Percentiles rank a stretch among this genome's conserved stretches.
These are phyloP conservation scores for Chondrilla cf. caribensis DNA, from an alignment of 37 sponge, comb jelly and placozoan genomes.

Conservation along the genomic window DNA sequence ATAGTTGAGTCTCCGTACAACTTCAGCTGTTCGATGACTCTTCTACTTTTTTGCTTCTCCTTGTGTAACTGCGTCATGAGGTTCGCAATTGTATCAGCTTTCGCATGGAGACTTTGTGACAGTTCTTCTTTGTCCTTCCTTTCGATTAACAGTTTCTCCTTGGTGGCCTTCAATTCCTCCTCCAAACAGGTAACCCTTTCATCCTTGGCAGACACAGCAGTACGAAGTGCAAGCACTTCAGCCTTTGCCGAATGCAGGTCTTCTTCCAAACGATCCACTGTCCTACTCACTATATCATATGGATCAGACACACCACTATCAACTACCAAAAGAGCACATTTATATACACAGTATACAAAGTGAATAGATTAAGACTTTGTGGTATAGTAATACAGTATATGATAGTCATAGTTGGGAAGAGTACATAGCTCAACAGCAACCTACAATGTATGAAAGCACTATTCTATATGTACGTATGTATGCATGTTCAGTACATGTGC, in stretches of 20 bases:
- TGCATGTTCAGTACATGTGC: too few species aligned
- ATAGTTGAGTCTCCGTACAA: neutral
- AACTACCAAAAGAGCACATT: too few species aligned
- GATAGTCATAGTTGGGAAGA: too few species aligned
- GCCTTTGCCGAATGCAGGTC: constrained; percentile 29
- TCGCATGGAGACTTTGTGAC: neutral
- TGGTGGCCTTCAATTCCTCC: neutral
- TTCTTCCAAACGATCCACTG: constrained; percentile 35
- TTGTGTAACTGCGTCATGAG: constrained; percentile 24
- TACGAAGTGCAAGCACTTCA: constrained; percentile 23
- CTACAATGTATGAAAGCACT: too few species aligned
- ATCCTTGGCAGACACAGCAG: constrained; percentile 23
- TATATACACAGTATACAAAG: neutral
- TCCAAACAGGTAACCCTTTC: constrained; percentile 23
- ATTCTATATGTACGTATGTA: too few species aligned
- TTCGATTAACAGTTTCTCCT: constrained; percentile 15
- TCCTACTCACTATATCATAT: too few species aligned
- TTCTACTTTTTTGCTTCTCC: constrained; percentile 14
- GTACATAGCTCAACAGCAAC: too few species aligned
- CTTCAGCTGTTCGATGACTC: constrained; percentile 9
- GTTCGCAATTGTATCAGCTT: constrained; percentile 5
- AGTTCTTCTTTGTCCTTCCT: constrained; percentile 41
- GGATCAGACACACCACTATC: too few species aligned
- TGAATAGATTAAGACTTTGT: neutral
- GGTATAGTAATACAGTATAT: too few species aligned